A percentile compares a stretch with the other conserved stretches of the same genome.
phyloP scores from a whole-genome alignment of 2,797 vertebrate species.

The Poecilia picta region DNA sequence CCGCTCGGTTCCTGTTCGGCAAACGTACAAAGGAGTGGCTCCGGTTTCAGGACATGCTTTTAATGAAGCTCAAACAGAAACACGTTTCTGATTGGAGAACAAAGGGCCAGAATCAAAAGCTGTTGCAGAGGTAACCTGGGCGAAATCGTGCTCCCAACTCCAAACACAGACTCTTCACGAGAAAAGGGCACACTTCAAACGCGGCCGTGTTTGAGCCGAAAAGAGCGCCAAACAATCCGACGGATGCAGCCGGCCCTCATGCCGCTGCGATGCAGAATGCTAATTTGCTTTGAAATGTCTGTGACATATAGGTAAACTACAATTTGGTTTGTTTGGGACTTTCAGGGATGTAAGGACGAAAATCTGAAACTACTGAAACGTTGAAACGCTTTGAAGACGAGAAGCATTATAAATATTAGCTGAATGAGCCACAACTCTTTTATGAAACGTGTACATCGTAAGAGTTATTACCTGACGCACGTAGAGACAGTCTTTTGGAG shows the following conservation, averaged over 20 bases:
- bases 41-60: constrained; percentile 80
- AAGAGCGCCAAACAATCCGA: constrained; percentile 54
- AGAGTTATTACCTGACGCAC: constrained; percentile 21
- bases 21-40: constrained; percentile 71
- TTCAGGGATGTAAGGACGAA: constrained; percentile 57
- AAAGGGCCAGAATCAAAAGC: constrained; percentile 70
- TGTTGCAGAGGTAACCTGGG: constrained; percentile 64
- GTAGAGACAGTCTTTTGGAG: constrained; percentile 12
- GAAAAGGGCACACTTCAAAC: constrained; percentile 64
- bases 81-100: constrained; percentile 78
- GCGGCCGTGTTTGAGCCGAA: constrained; percentile 57
- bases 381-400: constrained; percentile 63
- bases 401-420: constrained; percentile 50
- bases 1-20: constrained; percentile 68
- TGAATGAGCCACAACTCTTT: constrained; percentile 42
- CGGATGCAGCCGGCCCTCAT: constrained; percentile 42
- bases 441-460: constrained; percentile 24
- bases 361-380: constrained; percentile 62
- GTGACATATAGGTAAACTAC: constrained; percentile 71
- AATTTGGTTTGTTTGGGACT: constrained; percentile 61
- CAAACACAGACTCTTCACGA: constrained; percentile 58
- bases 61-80: constrained; percentile 83
- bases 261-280: constrained; percentile 66
- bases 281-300: constrained; percentile 77
- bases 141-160: constrained; percentile 53